These are phyloP conservation scores for Halesus radiatus DNA, from an alignment of 1,140 invertebrate genomes.

Conservation along the genomic window DNA sequence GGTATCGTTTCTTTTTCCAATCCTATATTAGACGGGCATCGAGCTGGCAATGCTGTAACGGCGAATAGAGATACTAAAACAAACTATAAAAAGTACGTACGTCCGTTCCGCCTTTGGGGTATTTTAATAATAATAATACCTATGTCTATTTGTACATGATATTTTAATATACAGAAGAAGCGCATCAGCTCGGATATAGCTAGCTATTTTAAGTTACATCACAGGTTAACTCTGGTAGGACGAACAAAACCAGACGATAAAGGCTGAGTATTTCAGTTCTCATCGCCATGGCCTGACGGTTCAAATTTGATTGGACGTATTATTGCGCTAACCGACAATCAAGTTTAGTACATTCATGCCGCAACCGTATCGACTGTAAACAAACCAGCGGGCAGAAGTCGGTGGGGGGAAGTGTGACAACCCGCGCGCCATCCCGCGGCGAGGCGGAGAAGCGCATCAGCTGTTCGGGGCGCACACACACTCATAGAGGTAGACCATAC, in stretches of 20 bases:
- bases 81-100: conserved; percentile 38
- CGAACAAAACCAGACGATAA: conserved; percentile 21
- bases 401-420: not conserved
- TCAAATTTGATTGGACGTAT: conserved; percentile 28
- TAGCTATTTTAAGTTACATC: conserved; percentile 42
- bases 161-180: conserved; percentile 20
- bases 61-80: conserved; percentile 8
- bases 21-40: not conserved
- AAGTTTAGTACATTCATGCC: not conserved
- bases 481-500: not conserved
- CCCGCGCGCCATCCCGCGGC: conserved; percentile 28
- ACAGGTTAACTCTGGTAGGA: conserved; percentile 15
- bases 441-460: conserved; percentile 29
- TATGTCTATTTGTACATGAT: conserved; percentile 5
- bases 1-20: not conserved
- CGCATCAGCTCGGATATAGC: conserved; percentile 37
- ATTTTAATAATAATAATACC: no score
- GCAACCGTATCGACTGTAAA: conserved; percentile 47
- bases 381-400: conserved; percentile 11
- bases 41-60: conserved; percentile 34
- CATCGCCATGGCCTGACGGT: conserved; percentile 19
- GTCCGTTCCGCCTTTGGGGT: conserved; percentile 30
- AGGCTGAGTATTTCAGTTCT: conserved; percentile 12
- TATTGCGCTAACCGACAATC: conserved; percentile 1
- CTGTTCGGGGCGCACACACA: conserved; percentile 29